phyloP scores from a whole-genome alignment of 2,113 vertebrate genomes.

The Pteronura brasiliensis region DNA sequence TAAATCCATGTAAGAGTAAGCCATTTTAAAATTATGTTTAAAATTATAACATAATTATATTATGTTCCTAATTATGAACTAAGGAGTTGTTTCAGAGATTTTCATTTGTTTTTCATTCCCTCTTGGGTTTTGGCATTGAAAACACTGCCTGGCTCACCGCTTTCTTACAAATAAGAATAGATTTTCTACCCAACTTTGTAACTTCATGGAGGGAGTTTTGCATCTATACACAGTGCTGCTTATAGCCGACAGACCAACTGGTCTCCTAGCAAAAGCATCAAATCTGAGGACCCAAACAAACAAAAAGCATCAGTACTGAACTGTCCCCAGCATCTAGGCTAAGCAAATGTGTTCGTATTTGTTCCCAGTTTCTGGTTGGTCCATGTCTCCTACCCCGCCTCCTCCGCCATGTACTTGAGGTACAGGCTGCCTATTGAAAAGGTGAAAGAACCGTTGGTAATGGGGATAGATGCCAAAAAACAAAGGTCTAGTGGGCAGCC shows the following conservation, averaged over 20 bases:
- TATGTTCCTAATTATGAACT: neutral
- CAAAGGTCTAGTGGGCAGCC: neutral
- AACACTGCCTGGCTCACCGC: neutral
- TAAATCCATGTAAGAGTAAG: neutral
- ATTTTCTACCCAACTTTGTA: neutral
- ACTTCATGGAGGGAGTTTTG: neutral
- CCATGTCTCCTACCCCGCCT: rapidly evolving
- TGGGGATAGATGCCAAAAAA: neutral
- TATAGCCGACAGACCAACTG: neutral
- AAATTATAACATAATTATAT: neutral
- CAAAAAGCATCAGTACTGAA: neutral
- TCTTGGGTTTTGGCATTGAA: neutral
- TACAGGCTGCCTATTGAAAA: neutral
- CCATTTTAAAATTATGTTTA: neutral
- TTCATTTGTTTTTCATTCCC: neutral
- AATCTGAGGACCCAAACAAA: neutral
- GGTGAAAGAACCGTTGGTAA: neutral
- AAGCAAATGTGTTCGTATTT: neutral
- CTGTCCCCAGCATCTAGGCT: neutral
- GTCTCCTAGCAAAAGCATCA: neutral
- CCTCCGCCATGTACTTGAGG: neutral
- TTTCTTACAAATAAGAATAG: neutral
- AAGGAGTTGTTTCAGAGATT: neutral
- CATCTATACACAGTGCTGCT: neutral
- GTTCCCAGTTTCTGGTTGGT: neutral